Evolutionary conservation across 2,113 vertebrate genomes (phyloP).

Genomic region (Euleptes europaea): DNA sequence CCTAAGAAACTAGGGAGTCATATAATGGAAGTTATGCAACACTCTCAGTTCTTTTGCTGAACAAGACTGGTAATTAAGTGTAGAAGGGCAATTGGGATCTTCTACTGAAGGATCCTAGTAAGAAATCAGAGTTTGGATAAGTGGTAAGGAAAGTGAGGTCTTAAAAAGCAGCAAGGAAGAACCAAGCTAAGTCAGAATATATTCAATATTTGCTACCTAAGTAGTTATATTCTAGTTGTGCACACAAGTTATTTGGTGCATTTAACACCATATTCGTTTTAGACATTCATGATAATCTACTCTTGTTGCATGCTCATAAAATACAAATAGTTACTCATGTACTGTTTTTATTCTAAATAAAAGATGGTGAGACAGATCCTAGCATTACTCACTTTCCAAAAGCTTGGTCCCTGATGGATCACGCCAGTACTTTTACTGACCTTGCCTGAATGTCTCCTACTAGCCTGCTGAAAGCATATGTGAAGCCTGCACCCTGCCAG

Average conservation of each 20-base stretch:
- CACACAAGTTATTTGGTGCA: background rate
- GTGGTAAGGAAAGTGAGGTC: background rate
- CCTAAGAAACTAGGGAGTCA: background rate
- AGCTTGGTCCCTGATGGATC: no score
- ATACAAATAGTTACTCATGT: background rate
- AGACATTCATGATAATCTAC: background rate
- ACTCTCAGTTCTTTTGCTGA: background rate
- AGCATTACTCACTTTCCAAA: background rate
- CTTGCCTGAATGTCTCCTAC: no score
- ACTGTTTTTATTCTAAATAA: background rate
- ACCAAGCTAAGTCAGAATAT: background rate
- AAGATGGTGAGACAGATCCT: background rate
- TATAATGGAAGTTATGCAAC: background rate
- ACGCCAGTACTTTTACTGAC: no score
- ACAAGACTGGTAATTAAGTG: background rate
- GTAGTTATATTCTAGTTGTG: background rate
- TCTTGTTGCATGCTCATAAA: background rate
- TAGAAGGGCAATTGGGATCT: background rate
- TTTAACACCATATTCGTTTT: background rate
- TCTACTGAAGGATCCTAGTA: background rate
- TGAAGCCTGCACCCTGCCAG: no score
- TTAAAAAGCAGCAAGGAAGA: background rate
- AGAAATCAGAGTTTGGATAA: background rate
- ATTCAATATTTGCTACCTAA: background rate
- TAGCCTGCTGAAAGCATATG: no score